Percentiles rank a stretch among this genome's conserved stretches.
Evolutionary conservation across 2,113 vertebrate genomes (phyloP).

Genomic region (Harpagus bidentatus): DNA sequence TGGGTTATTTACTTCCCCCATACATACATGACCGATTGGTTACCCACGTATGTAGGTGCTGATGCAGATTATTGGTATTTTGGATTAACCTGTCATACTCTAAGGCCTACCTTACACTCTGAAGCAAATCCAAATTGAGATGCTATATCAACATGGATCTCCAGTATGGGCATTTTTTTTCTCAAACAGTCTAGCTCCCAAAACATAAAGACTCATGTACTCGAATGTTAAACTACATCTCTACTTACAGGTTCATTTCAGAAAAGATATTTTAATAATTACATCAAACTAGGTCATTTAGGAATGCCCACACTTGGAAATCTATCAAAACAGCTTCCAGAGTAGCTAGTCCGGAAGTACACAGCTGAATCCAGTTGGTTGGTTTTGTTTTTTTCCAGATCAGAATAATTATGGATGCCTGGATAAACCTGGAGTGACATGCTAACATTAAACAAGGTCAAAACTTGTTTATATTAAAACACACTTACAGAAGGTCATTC

Average conservation of each 20-base stretch:
- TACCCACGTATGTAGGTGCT: background rate
- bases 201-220: background rate
- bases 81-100: background rate
- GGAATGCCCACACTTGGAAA: background rate
- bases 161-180: fast-evolving
- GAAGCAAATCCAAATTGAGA: background rate
- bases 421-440: background rate
- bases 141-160: background rate
- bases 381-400: background rate
- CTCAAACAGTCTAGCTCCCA: background rate
- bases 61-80: background rate
- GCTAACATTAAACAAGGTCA: conserved; percentile 3
- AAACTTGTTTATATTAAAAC: background rate
- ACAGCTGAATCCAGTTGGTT: background rate
- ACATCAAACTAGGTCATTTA: background rate
- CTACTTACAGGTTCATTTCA: background rate
- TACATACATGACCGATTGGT: fast-evolving
- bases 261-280: background rate
- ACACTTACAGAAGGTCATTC: background rate
- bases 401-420: background rate
- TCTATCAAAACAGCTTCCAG: background rate
- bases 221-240: background rate
- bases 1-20: background rate
- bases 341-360: background rate
- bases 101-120: background rate